Base-by-base conservation (phyloP, 2,797 vertebrate genomes). In the Megalops cyprinoides region DNA sequence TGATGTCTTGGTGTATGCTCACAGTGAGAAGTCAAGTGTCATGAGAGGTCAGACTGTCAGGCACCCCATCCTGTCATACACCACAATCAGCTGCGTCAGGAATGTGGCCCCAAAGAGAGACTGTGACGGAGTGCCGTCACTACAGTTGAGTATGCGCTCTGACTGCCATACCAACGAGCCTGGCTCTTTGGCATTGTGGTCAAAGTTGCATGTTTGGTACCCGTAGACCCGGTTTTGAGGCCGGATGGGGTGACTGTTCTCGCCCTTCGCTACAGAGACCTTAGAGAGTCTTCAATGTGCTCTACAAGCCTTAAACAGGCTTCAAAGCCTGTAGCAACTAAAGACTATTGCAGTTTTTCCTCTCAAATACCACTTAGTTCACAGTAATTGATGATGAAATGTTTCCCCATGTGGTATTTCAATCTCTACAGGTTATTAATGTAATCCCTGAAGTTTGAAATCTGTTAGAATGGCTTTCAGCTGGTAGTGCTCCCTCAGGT, bases 381-480 rank as follows among this genome's bases (percentile, higher is more conserved):
- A 49, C n/a, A 48, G n/a, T 53, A 62, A 49, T 49, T 53, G 49
- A 48, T 65, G 74, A 39, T 39, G 75, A 77, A 67, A 28, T 5
- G 25, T 23, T 71, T 15, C 55, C 55, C 42, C 69, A 75, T 75
- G 42, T 79, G 56, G 77, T 67, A 65, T 79, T 82, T 74, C 78
- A 79, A 79, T 82, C 73, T 37, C 12, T 74, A 74, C 49, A 8
- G 65, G 49, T 79, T 80, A 46, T 79, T 55, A 67, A 75, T 28
- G 74, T 62, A 62, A 79, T 79, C 56, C 48, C 28, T 49, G 25
- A 62, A 28, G 34, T 65, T 79, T 51, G 46, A 79, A 67, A 74
- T 79, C 60, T 53, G 48, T 71, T 60, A 31, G 74, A 71, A 53
- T 37, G 74, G 73, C 60, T 55, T 81, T 77, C 49, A 56, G 75